Conservation (phyloP, 2,113 vertebrate species). For the Theropithecus gelada region DNA sequence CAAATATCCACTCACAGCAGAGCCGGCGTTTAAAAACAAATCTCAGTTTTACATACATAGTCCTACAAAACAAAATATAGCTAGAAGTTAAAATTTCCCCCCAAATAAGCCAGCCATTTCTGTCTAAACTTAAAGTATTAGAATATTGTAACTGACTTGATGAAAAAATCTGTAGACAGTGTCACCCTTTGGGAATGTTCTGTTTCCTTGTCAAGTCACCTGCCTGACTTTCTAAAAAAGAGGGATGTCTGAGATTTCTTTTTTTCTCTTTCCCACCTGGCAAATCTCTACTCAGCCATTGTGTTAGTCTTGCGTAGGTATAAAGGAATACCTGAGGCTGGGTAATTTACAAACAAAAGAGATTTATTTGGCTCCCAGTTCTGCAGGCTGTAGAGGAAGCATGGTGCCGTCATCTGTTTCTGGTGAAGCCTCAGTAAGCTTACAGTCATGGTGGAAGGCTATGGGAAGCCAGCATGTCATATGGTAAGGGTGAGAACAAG, state of each 20-base stretch:
- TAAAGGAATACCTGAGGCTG: too few species aligned
- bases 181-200: not conserved
- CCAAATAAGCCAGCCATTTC: not conserved
- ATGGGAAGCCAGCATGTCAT: too few species aligned
- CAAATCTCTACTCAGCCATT: not conserved
- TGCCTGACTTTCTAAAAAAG: conserved; percentile 33
- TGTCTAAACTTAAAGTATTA: not conserved
- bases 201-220: conserved; percentile 8
- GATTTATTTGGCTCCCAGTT: too few species aligned
- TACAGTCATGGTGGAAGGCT: too few species aligned
- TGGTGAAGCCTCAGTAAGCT: too few species aligned
- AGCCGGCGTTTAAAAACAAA: not conserved
- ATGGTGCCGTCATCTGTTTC: too few species aligned
- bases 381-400: too few species aligned
- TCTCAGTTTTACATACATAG: not conserved
- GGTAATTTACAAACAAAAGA: too few species aligned
- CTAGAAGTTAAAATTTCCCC: not conserved
- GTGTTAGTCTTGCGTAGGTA: too few species aligned
- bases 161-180: not conserved
- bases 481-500: too few species aligned
- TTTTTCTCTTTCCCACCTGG: not conserved
- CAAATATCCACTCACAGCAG: not conserved
- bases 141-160: not conserved
- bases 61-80: conserved; percentile 21
- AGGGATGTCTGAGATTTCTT: not conserved